Conservation (phyloP, 2,888 invertebrate genomes). For the Cartodere bifasciata region DNA sequence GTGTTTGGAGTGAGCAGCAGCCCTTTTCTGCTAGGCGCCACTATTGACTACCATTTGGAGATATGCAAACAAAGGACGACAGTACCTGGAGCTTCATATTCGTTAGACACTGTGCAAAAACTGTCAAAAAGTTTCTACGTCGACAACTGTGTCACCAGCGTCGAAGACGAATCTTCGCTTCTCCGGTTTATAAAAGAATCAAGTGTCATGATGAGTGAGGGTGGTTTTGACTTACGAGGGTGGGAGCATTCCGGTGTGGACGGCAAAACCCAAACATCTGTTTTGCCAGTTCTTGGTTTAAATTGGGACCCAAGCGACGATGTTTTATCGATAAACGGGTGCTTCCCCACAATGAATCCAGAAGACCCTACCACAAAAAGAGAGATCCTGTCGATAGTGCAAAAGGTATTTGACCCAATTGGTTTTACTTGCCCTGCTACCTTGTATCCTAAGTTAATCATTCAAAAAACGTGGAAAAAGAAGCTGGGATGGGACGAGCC, state of each 20-base stretch:
- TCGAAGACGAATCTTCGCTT: constrained; percentile 6
- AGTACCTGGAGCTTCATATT: too few relatives aligned
- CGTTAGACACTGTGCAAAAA: constrained; percentile 7
- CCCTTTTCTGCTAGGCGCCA: constrained; percentile 14
- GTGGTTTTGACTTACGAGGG: constrained; percentile 14
- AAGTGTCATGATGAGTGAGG: constrained; percentile 10
- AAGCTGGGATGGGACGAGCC: constrained; percentile 5
- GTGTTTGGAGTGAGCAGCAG: constrained; percentile 15
- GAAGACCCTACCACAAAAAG: constrained; percentile 10
- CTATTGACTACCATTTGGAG: constrained; percentile 11
- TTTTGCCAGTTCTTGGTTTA: constrained; percentile 11
- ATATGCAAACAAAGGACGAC: too few relatives aligned
- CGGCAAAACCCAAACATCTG: constrained; percentile 14
- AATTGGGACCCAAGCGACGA: constrained; percentile 7
- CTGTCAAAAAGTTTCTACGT: constrained; percentile 14
- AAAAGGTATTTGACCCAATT: constrained; percentile 16
- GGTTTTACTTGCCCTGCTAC: constrained; percentile 14
- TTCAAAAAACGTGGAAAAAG: constrained; percentile 9
- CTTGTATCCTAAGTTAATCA: constrained; percentile 16
- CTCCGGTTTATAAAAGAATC: constrained; percentile 11
- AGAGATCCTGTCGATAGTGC: constrained; percentile 11
- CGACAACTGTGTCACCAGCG: constrained; percentile 15
- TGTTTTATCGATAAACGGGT: constrained; percentile 8
- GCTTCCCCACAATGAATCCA: constrained; percentile 11
- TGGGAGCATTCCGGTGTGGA: constrained; percentile 14